Conservation (phyloP, 2,888 invertebrate species). For the Brachylomia viminalis region DNA sequence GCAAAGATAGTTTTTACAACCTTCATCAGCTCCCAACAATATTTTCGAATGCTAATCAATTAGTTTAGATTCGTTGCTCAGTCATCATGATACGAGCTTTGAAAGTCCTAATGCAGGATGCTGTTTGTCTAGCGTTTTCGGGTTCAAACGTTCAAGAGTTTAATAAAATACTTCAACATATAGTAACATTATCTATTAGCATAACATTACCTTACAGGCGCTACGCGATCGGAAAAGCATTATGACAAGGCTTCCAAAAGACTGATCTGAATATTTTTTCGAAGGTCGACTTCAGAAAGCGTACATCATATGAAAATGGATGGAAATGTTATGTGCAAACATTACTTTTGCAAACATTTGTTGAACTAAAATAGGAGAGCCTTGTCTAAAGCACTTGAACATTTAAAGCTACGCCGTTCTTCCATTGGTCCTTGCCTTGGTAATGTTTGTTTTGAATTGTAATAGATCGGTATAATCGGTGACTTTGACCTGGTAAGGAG, state of each 20-base stretch:
- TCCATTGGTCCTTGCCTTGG: not conserved
- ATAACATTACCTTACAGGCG: conserved; percentile 22
- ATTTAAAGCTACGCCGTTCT: not conserved
- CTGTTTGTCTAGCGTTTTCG: conserved; percentile 1
- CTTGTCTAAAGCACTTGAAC: conserved; percentile 2
- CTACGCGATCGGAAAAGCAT: conserved; percentile 40
- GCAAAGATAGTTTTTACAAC: too few species aligned
- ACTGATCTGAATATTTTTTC: conserved; percentile 47
- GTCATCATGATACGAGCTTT: not conserved
- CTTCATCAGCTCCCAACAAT: too few species aligned
- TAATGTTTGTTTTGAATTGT: conserved; percentile 9
- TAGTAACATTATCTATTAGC: conserved; percentile 45
- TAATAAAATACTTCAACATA: conserved; percentile 17
- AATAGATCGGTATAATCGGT: not conserved
- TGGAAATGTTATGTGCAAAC: conserved; percentile 23
- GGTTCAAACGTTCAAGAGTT: conserved; percentile 15
- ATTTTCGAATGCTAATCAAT: too few species aligned
- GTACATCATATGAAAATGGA: conserved; percentile 16
- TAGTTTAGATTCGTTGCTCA: not conserved
- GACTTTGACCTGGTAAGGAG: not conserved
- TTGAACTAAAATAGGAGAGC: conserved; percentile 23
- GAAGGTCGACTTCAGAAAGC: conserved; percentile 22
- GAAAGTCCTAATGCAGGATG: not conserved
- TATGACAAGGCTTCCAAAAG: conserved; percentile 16
- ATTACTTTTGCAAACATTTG: conserved; percentile 30